Evolutionary conservation across 2,888 invertebrate species (phyloP).

Genomic region (Limnephilus marmoratus): DNA sequence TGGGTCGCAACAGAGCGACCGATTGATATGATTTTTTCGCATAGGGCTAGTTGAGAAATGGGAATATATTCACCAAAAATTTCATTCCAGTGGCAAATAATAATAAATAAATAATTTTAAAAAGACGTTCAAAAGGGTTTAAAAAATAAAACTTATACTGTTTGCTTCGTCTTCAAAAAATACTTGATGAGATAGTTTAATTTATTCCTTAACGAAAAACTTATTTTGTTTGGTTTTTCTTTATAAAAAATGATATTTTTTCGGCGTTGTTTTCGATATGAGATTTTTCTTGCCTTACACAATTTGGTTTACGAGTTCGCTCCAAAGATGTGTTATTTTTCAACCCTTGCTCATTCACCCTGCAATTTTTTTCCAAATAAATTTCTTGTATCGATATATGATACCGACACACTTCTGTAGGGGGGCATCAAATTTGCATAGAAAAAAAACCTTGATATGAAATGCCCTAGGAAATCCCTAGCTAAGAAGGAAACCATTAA

Average conservation of each 20-base stretch:
- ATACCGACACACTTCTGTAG: background rate
- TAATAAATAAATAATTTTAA: too few species aligned
- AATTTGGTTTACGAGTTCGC: background rate
- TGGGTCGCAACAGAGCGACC: too few species aligned
- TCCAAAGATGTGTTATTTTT: background rate
- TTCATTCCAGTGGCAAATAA: too few species aligned
- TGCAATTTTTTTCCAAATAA: background rate
- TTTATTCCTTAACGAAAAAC: too few species aligned
- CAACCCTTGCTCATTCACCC: background rate
- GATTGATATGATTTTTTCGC: too few species aligned
- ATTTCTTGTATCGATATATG: background rate
- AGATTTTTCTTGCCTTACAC: background rate
- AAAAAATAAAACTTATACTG: too few species aligned
- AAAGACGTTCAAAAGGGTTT: too few species aligned
- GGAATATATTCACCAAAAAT: too few species aligned
- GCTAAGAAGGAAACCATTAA: background rate
- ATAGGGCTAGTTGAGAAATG: too few species aligned
- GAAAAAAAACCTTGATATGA: background rate
- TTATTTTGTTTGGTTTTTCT: background rate
- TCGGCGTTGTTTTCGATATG: background rate
- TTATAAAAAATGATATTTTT: background rate
- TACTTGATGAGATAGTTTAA: too few species aligned
- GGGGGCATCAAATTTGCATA: background rate
- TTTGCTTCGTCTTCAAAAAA: too few species aligned
- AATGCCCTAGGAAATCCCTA: background rate